phyloP scores from a whole-genome alignment of 64 coral and sea anemone genomes.

The Exaiptasia diaphana region DNA sequence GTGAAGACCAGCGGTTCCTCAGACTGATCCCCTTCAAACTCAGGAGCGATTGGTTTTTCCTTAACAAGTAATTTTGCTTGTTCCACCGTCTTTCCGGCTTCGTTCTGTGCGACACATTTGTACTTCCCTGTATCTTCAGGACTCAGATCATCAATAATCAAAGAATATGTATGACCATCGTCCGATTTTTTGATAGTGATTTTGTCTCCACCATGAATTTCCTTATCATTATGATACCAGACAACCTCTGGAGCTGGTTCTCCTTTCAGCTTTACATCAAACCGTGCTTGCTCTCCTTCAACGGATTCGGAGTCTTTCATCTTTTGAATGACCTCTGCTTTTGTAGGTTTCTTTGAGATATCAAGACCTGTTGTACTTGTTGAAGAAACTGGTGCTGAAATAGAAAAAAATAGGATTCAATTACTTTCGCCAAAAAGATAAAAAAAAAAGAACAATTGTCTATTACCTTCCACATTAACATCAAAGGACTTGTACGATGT shows the following conservation, averaged over 20 bases:
- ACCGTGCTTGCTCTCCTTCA: slow-evolving; percentile 75
- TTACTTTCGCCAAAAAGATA: slow-evolving; percentile 38
- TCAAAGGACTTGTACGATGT: slow-evolving; percentile 71
- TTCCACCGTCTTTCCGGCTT: slow-evolving; percentile 47
- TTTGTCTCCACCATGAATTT: slow-evolving; percentile 54
- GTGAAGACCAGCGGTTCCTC: slow-evolving; percentile 7
- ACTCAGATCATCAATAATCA: slow-evolving; percentile 41
- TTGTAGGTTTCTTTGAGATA: slow-evolving; percentile 52
- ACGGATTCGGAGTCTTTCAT: slow-evolving; percentile 56
- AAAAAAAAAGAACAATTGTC: slow-evolving; percentile 12
- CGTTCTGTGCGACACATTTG: slow-evolving; percentile 54
- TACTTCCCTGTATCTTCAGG: slow-evolving; percentile 56
- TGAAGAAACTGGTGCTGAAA: slow-evolving; percentile 52
- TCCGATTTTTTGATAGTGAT: slow-evolving; percentile 31
- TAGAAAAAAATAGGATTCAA: neutral
- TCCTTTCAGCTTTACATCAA: slow-evolving; percentile 60
- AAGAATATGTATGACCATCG: slow-evolving; percentile 24
- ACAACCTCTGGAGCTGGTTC: slow-evolving; percentile 73
- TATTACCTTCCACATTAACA: slow-evolving; percentile 70
- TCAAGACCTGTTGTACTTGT: slow-evolving; percentile 46
- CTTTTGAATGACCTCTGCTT: slow-evolving; percentile 64
- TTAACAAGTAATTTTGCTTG: slow-evolving; percentile 7
- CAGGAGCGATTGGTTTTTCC: slow-evolving; percentile 33
- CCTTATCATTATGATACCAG: slow-evolving; percentile 83
- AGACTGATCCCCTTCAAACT: slow-evolving; percentile 38